phyloP scores from a whole-genome alignment of 2,888 invertebrate genomes.

The Dorcus hopei region DNA sequence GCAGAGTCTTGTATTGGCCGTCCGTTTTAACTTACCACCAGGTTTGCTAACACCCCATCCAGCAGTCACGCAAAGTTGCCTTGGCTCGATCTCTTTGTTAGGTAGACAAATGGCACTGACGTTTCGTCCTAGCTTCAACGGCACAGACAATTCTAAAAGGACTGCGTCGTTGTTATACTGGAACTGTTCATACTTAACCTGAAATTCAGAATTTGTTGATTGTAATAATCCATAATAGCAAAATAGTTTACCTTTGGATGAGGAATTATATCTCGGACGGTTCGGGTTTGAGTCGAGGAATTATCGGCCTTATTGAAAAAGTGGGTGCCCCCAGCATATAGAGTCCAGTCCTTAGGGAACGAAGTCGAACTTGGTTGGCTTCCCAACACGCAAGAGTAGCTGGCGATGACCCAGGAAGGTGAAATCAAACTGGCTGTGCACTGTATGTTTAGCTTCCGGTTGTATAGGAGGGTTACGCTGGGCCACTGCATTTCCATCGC shows the following conservation, averaged over 20 bases:
- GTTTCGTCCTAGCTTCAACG: slow-evolving; percentile 53
- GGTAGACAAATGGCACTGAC: slow-evolving; percentile 60
- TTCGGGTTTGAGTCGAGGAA: slow-evolving; percentile 39
- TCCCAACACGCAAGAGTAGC: slow-evolving; percentile 49
- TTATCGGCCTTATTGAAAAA: slow-evolving; percentile 41
- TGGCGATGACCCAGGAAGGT: slow-evolving; percentile 52
- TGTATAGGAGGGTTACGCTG: slow-evolving; percentile 54
- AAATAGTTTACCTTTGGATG: slow-evolving; percentile 53
- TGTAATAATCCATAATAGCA: neutral
- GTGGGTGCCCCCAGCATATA: slow-evolving; percentile 45
- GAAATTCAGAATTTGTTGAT: slow-evolving; percentile 20
- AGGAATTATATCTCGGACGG: slow-evolving; percentile 50
- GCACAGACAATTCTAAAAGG: slow-evolving; percentile 53
- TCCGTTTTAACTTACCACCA: slow-evolving; percentile 42
- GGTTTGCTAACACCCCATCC: slow-evolving; percentile 58
- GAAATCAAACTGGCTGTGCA: slow-evolving; percentile 53
- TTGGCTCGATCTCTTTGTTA: slow-evolving; percentile 47
- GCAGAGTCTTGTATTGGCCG: neutral
- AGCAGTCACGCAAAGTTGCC: slow-evolving; percentile 57
- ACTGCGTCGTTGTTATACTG: slow-evolving; percentile 58
- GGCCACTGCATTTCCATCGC: slow-evolving; percentile 57
- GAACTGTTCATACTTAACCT: slow-evolving; percentile 57
- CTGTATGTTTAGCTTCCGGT: slow-evolving; percentile 46
- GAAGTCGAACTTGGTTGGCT: slow-evolving; percentile 10
- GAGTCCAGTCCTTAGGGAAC: slow-evolving; percentile 35